Conservation (phyloP, 2,888 invertebrate genomes). For the Hemithea aestivaria region DNA sequence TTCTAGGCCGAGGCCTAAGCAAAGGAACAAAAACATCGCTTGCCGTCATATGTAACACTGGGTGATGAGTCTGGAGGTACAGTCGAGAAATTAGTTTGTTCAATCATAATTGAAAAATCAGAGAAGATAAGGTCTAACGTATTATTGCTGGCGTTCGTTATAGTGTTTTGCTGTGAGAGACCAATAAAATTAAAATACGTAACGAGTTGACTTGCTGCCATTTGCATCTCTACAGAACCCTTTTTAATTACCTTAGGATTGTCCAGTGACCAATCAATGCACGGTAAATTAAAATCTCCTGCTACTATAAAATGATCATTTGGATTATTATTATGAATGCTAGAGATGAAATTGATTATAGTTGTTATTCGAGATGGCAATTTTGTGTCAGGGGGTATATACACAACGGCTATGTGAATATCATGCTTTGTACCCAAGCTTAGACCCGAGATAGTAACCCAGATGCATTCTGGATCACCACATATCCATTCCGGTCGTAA, state of each 20-base stretch:
- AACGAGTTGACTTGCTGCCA: background rate
- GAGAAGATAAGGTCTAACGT: background rate
- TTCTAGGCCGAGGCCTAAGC: background rate
- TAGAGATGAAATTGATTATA: background rate
- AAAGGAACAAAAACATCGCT: constrained; percentile 1
- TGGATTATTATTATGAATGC: background rate
- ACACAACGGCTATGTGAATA: constrained; percentile 3
- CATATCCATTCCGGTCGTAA: background rate
- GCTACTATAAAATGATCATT: constrained; percentile 5
- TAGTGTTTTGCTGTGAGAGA: background rate
- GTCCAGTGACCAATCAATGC: background rate
- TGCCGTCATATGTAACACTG: background rate
- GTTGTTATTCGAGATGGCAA: background rate
- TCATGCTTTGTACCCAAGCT: background rate
- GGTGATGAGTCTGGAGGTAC: background rate
- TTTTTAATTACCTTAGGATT: background rate
- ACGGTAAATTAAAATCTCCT: constrained; percentile 4
- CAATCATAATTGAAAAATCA: background rate
- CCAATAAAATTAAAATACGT: background rate
- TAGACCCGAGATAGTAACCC: constrained; percentile 6
- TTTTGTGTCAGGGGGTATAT: constrained; percentile 6
- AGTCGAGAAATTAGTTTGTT: background rate
- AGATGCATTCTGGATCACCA: constrained; percentile 4
- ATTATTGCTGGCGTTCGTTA: background rate
- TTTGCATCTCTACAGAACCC: background rate